phyloP scores from a whole-genome alignment of 2,888 invertebrate species.

The Harpagoxenus sublaevis region DNA sequence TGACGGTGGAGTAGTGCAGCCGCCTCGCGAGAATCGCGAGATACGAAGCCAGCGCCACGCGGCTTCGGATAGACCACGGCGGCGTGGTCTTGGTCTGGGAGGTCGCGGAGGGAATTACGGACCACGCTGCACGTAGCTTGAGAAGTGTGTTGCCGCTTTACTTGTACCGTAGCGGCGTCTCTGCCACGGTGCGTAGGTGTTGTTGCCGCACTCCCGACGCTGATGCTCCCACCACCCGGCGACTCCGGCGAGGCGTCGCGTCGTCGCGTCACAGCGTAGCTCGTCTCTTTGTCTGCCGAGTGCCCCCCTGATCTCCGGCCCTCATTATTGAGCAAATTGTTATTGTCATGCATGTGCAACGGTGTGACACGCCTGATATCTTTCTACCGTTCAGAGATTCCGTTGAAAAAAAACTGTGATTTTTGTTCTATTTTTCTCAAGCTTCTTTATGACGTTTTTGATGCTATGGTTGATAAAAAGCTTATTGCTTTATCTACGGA shows the following conservation, averaged over 20 bases:
- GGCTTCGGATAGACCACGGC: constrained; percentile 5
- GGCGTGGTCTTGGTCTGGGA: neutral
- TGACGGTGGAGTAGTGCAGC: constrained; percentile 58
- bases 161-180: constrained; percentile 34
- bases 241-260: constrained; percentile 26
- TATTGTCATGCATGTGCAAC: neutral
- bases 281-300: constrained; percentile 30
- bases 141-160: constrained; percentile 1
- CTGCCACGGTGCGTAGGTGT: constrained; percentile 67
- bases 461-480: neutral
- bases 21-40: constrained; percentile 52
- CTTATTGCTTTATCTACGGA: neutral
- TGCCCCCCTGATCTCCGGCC: constrained; percentile 12
- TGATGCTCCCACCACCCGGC: constrained; percentile 27
- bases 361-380: neutral
- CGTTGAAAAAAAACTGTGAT: neutral
- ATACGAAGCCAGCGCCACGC: constrained; percentile 70
- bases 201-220: constrained; percentile 63
- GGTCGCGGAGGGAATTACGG: constrained; percentile 33
- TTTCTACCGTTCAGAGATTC: neutral
- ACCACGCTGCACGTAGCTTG: constrained; percentile 21
- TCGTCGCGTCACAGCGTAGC: constrained; percentile 40
- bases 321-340: constrained; percentile 24
- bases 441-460: neutral
- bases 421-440: neutral